These are phyloP conservation scores for Drosophila peninsularis DNA, from an alignment of 2,888 invertebrate genomes.

Conservation along the genomic window DNA sequence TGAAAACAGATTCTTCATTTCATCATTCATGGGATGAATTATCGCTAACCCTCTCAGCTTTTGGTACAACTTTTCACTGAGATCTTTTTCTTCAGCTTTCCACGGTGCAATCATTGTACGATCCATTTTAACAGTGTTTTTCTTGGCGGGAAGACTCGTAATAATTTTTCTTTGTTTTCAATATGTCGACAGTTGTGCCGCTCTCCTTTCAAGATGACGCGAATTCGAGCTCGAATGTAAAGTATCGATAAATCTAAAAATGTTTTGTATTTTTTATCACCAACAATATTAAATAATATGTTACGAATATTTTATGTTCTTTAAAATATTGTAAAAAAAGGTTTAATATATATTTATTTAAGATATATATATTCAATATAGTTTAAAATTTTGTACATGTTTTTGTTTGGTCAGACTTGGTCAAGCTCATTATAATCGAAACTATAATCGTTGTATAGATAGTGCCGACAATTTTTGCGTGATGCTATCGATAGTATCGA, in stretches of 20 bases:
- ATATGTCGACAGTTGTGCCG: constrained; percentile 28
- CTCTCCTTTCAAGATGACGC: constrained; percentile 40
- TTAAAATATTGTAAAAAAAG: too few relatives aligned
- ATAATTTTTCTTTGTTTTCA: constrained; percentile 4
- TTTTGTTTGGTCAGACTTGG: constrained; percentile 1
- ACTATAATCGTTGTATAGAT: not conserved
- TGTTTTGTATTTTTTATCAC: not conserved
- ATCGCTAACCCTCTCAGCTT: constrained; percentile 75
- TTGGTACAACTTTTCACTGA: constrained; percentile 76
- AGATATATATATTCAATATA: too few relatives aligned
- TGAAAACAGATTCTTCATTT: constrained; percentile 72
- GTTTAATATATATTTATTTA: too few relatives aligned
- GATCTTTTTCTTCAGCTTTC: constrained; percentile 83
- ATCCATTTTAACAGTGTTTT: constrained; percentile 74
- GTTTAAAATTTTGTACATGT: too few relatives aligned
- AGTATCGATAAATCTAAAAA: constrained; percentile 27
- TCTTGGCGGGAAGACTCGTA: not conserved
- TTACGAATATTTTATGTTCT: not conserved
- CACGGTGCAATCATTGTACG: constrained; percentile 80
- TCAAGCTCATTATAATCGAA: not conserved
- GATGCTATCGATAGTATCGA: constrained; percentile 34
- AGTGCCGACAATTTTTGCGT: not conserved
- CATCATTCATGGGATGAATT: constrained; percentile 76
- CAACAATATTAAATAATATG: not conserved
- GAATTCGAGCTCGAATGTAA: constrained; percentile 1